Conservation (phyloP, 2,797 vertebrate species). For the Scleropages formosus region DNA sequence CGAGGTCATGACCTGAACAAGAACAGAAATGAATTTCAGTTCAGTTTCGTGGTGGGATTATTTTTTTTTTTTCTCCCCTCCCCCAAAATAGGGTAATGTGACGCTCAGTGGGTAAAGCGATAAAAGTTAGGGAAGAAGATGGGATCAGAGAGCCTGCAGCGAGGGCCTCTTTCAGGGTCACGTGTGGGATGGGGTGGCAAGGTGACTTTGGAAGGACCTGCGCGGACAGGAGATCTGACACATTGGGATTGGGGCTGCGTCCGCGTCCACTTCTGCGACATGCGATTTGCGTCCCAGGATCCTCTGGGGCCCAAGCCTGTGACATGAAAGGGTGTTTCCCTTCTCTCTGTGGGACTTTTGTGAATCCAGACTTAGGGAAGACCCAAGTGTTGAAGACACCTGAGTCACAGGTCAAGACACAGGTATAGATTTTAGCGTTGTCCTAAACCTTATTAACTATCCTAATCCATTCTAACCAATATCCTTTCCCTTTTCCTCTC, state of each 20-base stretch:
- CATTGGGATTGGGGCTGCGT: no score
- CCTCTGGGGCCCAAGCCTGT: neutral
- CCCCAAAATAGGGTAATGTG: constrained; percentile 5
- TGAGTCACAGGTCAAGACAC: no score
- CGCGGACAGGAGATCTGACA: no score
- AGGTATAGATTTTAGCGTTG: no score
- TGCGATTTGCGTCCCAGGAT: neutral
- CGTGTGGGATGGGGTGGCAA: neutral
- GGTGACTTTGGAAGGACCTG: neutral
- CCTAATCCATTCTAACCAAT: no score
- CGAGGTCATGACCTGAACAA: neutral
- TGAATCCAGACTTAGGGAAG: no score
- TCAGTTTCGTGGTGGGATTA: neutral
- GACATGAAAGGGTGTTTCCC: no score
- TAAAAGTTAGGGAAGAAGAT: neutral
- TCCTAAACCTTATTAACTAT: no score
- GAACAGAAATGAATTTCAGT: constrained; percentile 5
- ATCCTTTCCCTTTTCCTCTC: no score
- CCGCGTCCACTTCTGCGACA: no score
- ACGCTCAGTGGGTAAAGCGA: constrained; percentile 1
- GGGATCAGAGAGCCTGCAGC: neutral
- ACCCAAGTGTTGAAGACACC: no score
- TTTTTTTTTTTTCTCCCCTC: neutral
- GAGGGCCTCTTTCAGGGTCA: neutral
- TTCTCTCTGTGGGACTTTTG: no score